Conservation (phyloP, 2,797 vertebrate genomes). For the Macrochelys suwanniensis region DNA sequence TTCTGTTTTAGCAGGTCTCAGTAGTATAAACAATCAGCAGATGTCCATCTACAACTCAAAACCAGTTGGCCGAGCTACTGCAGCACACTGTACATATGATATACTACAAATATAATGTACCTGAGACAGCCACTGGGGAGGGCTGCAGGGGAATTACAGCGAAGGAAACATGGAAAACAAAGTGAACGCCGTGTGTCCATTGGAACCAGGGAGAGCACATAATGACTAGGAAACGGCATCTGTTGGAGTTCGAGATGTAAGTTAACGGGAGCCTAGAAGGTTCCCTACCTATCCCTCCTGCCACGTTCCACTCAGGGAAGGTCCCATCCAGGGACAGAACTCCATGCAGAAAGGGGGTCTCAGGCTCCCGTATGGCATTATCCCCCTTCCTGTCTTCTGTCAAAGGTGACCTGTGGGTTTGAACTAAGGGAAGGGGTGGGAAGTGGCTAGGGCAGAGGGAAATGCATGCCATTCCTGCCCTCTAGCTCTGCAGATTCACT, state of each 20-base stretch:
- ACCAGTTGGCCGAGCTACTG: neutral
- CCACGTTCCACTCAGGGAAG: neutral
- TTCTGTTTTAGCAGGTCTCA: neutral
- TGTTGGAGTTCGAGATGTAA: neutral
- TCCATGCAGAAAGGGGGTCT: no score
- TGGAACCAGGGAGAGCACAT: neutral
- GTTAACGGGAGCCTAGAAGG: neutral
- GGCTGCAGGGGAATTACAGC: neutral
- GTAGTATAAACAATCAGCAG: neutral
- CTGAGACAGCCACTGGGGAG: fast-evolving
- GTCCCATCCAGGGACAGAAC: neutral
- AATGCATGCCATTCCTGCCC: neutral
- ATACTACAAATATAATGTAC: neutral
- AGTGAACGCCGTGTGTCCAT: neutral
- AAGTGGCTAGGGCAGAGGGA: neutral
- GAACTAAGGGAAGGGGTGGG: neutral
- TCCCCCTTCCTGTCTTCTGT: neutral
- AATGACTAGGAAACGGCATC: neutral
- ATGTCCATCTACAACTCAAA: neutral
- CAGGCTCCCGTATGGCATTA: neutral
- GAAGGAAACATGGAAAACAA: neutral
- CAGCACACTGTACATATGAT: neutral
- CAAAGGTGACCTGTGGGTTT: neutral
- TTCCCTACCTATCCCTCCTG: neutral
- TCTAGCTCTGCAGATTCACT: neutral